A percentile compares a stretch with the other conserved stretches of the same genome.
Conservation (phyloP, 2,113 vertebrate species). For the Proteles cristata region DNA sequence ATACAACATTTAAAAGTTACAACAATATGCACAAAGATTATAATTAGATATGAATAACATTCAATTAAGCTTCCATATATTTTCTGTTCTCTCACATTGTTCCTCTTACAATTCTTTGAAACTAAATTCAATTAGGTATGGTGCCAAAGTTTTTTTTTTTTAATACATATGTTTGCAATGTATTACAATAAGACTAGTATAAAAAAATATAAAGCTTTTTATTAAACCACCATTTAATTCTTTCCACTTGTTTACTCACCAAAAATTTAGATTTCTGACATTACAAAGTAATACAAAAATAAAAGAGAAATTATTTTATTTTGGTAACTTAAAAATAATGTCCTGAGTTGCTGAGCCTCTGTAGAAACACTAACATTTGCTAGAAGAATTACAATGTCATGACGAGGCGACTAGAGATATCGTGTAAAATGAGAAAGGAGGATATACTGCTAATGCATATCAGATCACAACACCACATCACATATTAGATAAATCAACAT, state of each 20-base stretch:
- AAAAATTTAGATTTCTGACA: slow-evolving; percentile 45
- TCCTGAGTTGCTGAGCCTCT: background rate
- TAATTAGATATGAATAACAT: slow-evolving; percentile 15
- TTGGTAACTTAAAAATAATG: slow-evolving; percentile 55
- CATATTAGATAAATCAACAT: slow-evolving; percentile 1
- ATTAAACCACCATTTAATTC: slow-evolving; percentile 20
- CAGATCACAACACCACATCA: slow-evolving; percentile 8
- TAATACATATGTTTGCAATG: background rate
- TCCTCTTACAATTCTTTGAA: slow-evolving; percentile 50
- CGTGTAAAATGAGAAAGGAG: slow-evolving; percentile 64
- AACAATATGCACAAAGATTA: background rate
- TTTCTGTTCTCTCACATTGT: slow-evolving; percentile 52
- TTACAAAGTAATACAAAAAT: slow-evolving; percentile 33
- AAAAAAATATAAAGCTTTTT: slow-evolving; percentile 47
- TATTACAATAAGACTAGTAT: slow-evolving; percentile 40
- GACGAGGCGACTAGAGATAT: slow-evolving; percentile 66
- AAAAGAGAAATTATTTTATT: slow-evolving; percentile 22
- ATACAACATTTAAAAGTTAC: slow-evolving; percentile 31
- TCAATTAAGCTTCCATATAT: slow-evolving; percentile 54
- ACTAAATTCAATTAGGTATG: slow-evolving; percentile 49
- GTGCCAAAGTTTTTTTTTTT: background rate
- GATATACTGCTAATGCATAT: background rate
- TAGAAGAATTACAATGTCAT: slow-evolving; percentile 44
- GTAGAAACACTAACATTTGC: slow-evolving; percentile 31
- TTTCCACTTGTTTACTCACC: background rate